Base-by-base conservation (phyloP, 2,113 vertebrate genomes). In the Aspidoscelis tigris region DNA sequence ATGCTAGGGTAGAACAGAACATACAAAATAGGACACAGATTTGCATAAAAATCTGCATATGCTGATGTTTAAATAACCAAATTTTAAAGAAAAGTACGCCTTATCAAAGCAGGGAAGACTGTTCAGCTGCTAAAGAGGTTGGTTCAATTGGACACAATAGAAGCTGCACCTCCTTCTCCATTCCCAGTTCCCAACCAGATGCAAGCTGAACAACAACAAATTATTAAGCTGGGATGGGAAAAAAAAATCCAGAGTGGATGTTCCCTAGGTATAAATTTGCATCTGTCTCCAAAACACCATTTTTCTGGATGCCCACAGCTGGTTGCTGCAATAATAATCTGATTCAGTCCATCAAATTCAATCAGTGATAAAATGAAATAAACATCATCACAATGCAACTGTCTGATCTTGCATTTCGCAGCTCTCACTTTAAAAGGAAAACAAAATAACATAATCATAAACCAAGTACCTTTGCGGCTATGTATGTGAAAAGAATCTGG, bases 391-490 rank as follows among this genome's bases (percentile, higher is more conserved):
- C 75, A 33, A 2, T 8, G 44, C 41, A 33, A 22, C n/a, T 8
- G 47, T 11, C 41, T 0, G 5, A 0, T 0, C 8, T 68, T 72
- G 18, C 78, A 6, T 43, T 80, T 61, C 50, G 26, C 0, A 0
- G 2, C 39, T 81, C 21, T 0, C 1, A 22, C 53, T 80, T 76
- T 61, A 64, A 10, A 89, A 87, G 26, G 43, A 80, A 86, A 78
- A 9, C 41, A 76, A 65, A 43, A 20, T 80, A 43, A 4, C 41
- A 41, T 41, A 26, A 1, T 26, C 41, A 82, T 7, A 3, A 79
- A 76, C 6, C 11, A 39, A 50, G 64, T 44, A 2, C 2, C 3
- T 0, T 24, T 2, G 43, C 80, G 39, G 1, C 22, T 11, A 55
- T 47, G 50, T 21, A 39, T 18, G 16, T 84, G 47, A 14, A 41